phyloP scores from a whole-genome alignment of 1,140 invertebrate species.

The Dolichoris vasculosae region DNA sequence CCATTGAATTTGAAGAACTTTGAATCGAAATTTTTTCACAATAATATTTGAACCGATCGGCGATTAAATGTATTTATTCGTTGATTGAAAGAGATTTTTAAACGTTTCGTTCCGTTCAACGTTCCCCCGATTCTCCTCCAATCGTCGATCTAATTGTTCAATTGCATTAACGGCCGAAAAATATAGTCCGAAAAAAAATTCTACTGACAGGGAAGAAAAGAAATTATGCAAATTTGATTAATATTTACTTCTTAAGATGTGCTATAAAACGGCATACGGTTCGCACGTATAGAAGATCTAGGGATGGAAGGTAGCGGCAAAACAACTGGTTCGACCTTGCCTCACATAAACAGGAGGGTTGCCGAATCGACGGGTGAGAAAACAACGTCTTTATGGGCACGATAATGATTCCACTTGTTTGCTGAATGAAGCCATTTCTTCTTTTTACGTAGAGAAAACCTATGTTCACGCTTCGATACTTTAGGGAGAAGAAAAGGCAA shows the following conservation, averaged over 20 bases:
- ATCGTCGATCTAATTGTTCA: too few relatives aligned
- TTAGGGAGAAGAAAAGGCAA: constrained; percentile 2
- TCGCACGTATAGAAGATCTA: not conserved
- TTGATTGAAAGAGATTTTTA: too few relatives aligned
- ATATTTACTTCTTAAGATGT: not conserved
- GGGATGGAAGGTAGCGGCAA: not conserved
- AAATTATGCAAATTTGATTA: not conserved
- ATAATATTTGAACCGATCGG: too few relatives aligned
- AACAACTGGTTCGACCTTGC: constrained; percentile 23
- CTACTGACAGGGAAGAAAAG: too few relatives aligned
- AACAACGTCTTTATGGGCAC: constrained; percentile 56
- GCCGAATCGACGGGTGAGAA: constrained; percentile 51
- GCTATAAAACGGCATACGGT: not conserved
- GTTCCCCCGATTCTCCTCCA: too few relatives aligned
- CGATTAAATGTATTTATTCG: too few relatives aligned
- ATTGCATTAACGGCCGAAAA: not conserved
- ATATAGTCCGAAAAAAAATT: too few relatives aligned
- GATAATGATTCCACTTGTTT: constrained; percentile 63
- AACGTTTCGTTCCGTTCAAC: too few relatives aligned
- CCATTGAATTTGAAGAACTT: not conserved
- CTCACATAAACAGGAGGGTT: constrained; percentile 48
- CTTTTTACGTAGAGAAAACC: constrained; percentile 14
- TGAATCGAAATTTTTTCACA: too few relatives aligned
- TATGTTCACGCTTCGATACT: constrained; percentile 9
- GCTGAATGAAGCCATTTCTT: constrained; percentile 59